Conservation (phyloP, 2,113 vertebrate species). For the Cepphus grylle region DNA sequence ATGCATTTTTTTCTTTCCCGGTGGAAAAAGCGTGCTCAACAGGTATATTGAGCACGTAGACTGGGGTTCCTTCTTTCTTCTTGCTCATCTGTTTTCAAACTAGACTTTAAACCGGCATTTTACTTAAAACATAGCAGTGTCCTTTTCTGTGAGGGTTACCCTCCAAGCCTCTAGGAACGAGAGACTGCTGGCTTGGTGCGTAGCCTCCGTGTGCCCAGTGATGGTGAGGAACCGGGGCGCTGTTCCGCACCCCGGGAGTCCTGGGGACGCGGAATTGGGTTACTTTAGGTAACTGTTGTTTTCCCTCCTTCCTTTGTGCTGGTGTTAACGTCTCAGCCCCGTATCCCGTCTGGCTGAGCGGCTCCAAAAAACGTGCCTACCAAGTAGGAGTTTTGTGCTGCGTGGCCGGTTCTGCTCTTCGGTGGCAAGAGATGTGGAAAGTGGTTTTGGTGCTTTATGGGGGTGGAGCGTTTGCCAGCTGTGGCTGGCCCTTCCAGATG, state of each 20-base stretch:
- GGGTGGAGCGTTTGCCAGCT: not conserved
- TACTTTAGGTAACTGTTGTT: not conserved
- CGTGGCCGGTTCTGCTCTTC: not conserved
- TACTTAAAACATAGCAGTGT: not conserved
- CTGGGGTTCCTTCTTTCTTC: not conserved
- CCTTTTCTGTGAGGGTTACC: not conserved
- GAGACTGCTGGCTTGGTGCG: not conserved
- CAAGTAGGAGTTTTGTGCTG: not conserved
- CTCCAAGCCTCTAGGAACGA: not conserved
- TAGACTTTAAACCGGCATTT: not conserved
- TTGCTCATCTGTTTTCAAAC: not conserved
- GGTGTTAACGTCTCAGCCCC: fast-evolving
- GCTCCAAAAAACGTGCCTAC: fast-evolving
- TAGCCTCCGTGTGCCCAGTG: fast-evolving
- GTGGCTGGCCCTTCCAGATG: not conserved
- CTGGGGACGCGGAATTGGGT: fast-evolving
- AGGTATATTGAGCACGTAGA: fast-evolving
- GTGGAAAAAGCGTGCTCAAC: not conserved
- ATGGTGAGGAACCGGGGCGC: fast-evolving
- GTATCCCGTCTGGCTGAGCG: not conserved
- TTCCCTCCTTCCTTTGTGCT: not conserved
- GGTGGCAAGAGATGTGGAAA: not conserved
- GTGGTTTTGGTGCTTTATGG: not conserved
- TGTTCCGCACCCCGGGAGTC: not conserved
- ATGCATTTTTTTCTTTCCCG: not conserved